Percentiles rank a stretch among this genome's conserved stretches.
These are phyloP conservation scores for Microtus californicus DNA, from an alignment of 2,797 vertebrate species.

Conservation along the genomic window DNA sequence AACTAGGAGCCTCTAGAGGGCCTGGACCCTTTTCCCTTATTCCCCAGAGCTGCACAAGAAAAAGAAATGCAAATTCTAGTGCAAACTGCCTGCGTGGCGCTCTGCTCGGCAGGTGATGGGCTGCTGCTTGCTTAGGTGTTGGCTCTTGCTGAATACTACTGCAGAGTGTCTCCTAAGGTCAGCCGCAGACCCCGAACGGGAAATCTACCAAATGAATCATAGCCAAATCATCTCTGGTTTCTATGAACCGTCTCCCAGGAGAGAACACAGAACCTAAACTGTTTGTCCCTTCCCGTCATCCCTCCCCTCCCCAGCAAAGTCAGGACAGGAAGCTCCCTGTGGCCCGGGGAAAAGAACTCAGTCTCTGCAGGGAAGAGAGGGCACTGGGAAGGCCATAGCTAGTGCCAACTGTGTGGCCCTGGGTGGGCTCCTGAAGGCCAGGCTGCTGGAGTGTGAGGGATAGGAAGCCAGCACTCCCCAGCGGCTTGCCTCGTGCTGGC, in stretches of 20 bases:
- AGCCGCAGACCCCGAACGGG: neutral
- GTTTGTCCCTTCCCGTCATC: neutral
- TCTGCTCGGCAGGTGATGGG: neutral
- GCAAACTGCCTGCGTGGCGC: neutral
- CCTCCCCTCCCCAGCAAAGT: neutral
- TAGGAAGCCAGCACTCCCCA: constrained; percentile 21
- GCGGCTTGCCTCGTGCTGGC: constrained; percentile 83
- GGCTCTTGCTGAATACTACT: neutral
- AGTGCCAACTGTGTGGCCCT: constrained; percentile 7
- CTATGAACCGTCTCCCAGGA: constrained; percentile 7
- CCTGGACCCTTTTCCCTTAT: neutral
- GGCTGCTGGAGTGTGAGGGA: neutral
- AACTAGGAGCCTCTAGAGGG: neutral
- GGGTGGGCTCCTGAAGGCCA: neutral
- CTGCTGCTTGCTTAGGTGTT: neutral
- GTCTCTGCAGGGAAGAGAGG: neutral
- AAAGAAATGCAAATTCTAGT: neutral
- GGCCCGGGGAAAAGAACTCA: accelerated
- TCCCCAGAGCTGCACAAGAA: neutral
- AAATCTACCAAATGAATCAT: constrained; percentile 9
- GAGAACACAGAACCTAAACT: neutral
- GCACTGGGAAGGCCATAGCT: neutral
- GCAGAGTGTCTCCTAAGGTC: neutral
- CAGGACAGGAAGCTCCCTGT: neutral
- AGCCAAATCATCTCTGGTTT: neutral